Evolutionary conservation across 2,888 invertebrate genomes (phyloP), one percentile per base, ranked within the genome.

Genomic region (Lasioglossum pauxillum): DNA sequence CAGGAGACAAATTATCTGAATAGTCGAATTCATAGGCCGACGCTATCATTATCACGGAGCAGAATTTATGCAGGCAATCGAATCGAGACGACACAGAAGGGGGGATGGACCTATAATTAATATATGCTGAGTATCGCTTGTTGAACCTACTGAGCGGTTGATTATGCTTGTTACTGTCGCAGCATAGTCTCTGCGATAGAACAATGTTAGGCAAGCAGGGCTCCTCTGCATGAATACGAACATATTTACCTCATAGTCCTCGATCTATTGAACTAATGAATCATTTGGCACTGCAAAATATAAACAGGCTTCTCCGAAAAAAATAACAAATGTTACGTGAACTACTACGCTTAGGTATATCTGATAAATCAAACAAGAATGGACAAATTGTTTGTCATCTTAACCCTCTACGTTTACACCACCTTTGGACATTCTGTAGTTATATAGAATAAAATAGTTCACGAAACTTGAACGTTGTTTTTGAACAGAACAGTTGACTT

Each of bases 101-200:
- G 78, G 67, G 60, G 80, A 73, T 64, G 81, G 84, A 86, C 86
- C 90, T 87, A 91, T 93, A 92, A 93, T 93, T 93, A 93, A 93
- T 93, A 93, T 92, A 91, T 92, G 91, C 91, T 82, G 92, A 92
- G 90, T 88, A 90, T 90, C 90, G 91, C 92, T 92, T 91, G 91
- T 89, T 90, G 89, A 90, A 91, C 84, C 91, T 88, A 88, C 89
- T 80, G 89, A 92, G 91, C 85, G 89, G 91, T 92, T 84, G 80
- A 91, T 90, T 91, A 89, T 89, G 84, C 80, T 80, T 83, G 78
- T 44, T 60, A 85, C 64, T 72, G 60, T 41, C 23, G 77, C 49
- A 78, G 38, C 76, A 67, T 60, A 71, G 72, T 75, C 12, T 76
- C 44, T 16, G n/a, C 44, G 60, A 60, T 35, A 49, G 60, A 38